Conservation (phyloP, 2,113 vertebrate species). For the Onychostruthus taczanowskii region DNA sequence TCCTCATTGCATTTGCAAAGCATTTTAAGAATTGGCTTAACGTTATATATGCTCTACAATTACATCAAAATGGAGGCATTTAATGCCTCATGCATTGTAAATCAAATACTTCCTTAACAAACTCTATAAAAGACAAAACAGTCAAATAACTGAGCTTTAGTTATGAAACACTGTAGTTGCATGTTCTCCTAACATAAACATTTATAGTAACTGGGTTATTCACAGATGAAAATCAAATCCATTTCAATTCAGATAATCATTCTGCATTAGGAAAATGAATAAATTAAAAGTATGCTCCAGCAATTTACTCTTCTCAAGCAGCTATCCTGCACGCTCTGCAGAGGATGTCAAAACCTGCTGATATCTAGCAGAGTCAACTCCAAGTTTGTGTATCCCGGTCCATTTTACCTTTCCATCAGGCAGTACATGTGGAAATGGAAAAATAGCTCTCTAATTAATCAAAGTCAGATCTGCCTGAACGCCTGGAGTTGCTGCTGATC, state of each 20-base stretch:
- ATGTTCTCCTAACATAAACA: slow-evolving; percentile 66
- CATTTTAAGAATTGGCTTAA: background rate
- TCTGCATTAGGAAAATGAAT: slow-evolving; percentile 70
- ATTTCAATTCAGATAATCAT: slow-evolving; percentile 68
- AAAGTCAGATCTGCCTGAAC: slow-evolving; percentile 97
- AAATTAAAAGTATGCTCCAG: slow-evolving; percentile 76
- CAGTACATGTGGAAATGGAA: slow-evolving; percentile 85
- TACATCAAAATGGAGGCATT: background rate
- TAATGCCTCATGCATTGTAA: background rate
- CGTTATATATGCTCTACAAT: background rate
- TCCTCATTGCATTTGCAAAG: background rate
- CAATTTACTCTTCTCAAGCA: slow-evolving; percentile 73
- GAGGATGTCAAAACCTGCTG: slow-evolving; percentile 90
- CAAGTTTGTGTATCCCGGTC: slow-evolving; percentile 79
- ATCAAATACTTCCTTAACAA: slow-evolving; percentile 30
- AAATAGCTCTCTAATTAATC: slow-evolving; percentile 95
- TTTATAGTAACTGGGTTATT: slow-evolving; percentile 68
- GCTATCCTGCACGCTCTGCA: slow-evolving; percentile 76
- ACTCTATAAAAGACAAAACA: slow-evolving; percentile 11
- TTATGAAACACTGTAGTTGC: slow-evolving; percentile 11
- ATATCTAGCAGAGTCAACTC: slow-evolving; percentile 80
- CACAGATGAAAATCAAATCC: slow-evolving; percentile 67
- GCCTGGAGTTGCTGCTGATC: slow-evolving; percentile 92
- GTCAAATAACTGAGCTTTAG: slow-evolving; percentile 27
- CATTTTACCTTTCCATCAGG: slow-evolving; percentile 89